Evolutionary conservation across 2,113 vertebrate species (phyloP), one percentile per base, ranked within the genome.

Genomic region (Limanda limanda): DNA sequence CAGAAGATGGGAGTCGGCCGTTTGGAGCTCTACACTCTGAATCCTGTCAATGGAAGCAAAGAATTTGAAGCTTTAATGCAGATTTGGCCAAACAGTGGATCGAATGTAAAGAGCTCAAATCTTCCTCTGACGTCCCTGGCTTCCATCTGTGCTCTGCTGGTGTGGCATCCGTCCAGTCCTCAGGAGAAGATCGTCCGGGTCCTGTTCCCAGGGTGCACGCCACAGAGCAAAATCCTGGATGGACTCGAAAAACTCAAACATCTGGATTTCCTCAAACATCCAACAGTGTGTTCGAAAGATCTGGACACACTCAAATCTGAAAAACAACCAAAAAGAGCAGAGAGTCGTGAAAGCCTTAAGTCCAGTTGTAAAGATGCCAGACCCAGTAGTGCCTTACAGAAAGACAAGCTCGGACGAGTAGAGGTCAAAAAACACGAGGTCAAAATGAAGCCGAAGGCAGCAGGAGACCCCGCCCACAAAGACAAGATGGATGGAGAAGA

Each of bases 1-100:
- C 96, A 98, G 68, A 99, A 99, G 92, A 96, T 99, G 97, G 98
- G 98, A 0, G 97, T 99, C 0, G 98, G 98, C 2, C 91, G 97
- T 0, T 62, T 99, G 77, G 97, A 99, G 85, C 90, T 99, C 93
- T 98, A 97, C 0, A 87, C 96, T 3, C 90, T 99, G 18, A 97
- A 98, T 82, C 98, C 98, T 0, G 92, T 95, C 3, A 90, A 87
- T 0, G 94, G 95, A 24, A 95, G 85, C 60, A 91, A 93, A 51
- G 94, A 95, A 65, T 83, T 96, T 1, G 95, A 97, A 3, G 87
- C 86, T 23, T 88, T 97, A 0, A 92, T 93, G 92, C 94, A 95
- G 81, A 89, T 85, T 0, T 96, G 95, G 96, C 71, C 94, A 0
- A 91, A 91, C 1, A 76, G 68, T 0, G 48, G 79, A 0, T 84